phyloP scores from a whole-genome alignment of 2,888 invertebrate species.

The Alentia gelatinosa region DNA sequence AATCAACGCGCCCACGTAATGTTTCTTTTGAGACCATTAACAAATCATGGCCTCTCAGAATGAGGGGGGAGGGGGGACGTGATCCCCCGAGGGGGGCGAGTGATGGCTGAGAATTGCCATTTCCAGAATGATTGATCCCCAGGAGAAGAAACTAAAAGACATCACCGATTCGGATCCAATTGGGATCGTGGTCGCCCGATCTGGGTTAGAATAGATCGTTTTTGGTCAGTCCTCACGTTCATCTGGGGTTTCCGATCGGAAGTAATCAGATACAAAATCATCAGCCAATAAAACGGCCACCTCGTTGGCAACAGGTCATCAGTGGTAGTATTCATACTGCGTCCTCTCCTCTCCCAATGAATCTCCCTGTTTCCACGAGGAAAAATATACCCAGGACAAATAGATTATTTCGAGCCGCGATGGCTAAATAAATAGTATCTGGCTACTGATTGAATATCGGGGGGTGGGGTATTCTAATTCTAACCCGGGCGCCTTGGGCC shows the following conservation, averaged over 20 bases:
- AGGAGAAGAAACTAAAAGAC: too few species aligned
- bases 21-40: too few species aligned
- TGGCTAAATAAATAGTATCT: background rate
- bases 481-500: background rate
- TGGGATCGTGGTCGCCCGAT: background rate
- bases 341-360: background rate
- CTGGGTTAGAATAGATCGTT: background rate
- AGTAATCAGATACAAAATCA: background rate
- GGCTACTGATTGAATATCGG: background rate
- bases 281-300: slow-evolving; percentile 1
- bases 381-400: background rate
- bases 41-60: too few species aligned
- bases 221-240: background rate
- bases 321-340: background rate
- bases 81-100: too few species aligned
- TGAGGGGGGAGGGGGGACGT: too few species aligned
- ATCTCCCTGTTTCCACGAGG: background rate
- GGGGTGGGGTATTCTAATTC: background rate
- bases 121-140: too few species aligned
- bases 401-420: background rate
- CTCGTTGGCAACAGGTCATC: too few species aligned
- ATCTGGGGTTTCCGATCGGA: background rate
- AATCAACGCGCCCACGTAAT: too few species aligned
- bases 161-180: background rate
- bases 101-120: too few species aligned